Base-by-base conservation (phyloP, 2,888 invertebrate genomes). In the Lathronympha strigana region DNA sequence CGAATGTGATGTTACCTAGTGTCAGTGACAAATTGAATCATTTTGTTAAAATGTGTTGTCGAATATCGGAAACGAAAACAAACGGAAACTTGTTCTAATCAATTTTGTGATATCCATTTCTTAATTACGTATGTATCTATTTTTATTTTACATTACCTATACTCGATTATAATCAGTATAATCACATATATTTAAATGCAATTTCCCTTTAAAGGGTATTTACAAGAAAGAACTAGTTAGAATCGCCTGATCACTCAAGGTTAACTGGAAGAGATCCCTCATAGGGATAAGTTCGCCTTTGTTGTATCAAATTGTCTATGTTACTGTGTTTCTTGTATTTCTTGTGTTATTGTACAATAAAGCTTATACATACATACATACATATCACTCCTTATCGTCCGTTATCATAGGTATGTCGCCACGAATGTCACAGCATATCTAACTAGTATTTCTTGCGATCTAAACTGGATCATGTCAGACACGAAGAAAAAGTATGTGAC, bases 341-440 rank as follows among this genome's bases (percentile, higher is more conserved):
- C n/a, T n/a, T n/a, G n/a, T n/a, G n/a, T n/a, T n/a, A n/a, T n/a
- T n/a, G n/a, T n/a, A n/a, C n/a, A n/a, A n/a, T n/a, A n/a, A n/a
- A n/a, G n/a, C n/a, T n/a, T n/a, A n/a, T n/a, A n/a, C n/a, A n/a
- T n/a, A n/a, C n/a, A n/a, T n/a, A n/a, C n/a, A n/a, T n/a, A n/a
- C n/a, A n/a, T n/a, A n/a, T n/a, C n/a, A 4, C 15, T 6, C 28
- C 25, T 40, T 40, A 43, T 55, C 55, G 25, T 13, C 19, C 15
- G 25, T 43, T 40, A 28, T 40, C 40, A 23, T 40, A 54, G 40
- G 15, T 25, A 55, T 55, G 40, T 55, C 28, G 55, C 55, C 13
- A 23, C 33, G n/a, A 19, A 53, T 33, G 33, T 53, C 5, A 51
- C 17, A 13, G 13, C 50, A 17, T 19, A 33, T 33, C 19, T 33